phyloP scores from a whole-genome alignment of 2,113 vertebrate genomes.

The Caranx melampygus region DNA sequence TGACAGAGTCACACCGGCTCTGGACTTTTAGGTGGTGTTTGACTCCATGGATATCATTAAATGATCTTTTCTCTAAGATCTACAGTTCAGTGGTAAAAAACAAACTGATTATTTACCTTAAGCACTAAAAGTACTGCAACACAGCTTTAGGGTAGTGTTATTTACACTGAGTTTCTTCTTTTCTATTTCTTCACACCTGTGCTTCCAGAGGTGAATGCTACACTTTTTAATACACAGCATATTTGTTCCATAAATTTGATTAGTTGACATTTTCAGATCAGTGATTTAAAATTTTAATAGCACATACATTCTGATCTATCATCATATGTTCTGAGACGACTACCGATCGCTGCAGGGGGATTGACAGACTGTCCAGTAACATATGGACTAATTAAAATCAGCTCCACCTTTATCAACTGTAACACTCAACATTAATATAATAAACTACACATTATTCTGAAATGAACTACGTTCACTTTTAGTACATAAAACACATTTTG shows the following conservation, averaged over 20 bases:
- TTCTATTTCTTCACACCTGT: background rate
- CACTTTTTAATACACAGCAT: background rate
- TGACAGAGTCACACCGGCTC: background rate
- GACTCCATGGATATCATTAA: background rate
- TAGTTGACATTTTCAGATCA: background rate
- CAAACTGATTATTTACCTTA: no score
- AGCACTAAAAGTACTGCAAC: no score
- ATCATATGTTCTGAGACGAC: background rate
- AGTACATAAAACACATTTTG: no score
- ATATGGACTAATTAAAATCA: background rate
- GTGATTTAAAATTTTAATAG: background rate
- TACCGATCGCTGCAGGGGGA: no score
- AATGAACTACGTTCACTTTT: background rate
- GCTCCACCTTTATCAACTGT: background rate
- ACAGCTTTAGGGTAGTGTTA: no score
- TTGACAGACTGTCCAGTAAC: background rate
- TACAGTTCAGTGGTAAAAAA: no score
- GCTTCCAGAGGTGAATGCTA: background rate
- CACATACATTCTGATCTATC: background rate
- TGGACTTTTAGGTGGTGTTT: background rate
- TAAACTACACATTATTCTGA: background rate
- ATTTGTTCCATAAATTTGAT: background rate
- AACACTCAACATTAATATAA: background rate
- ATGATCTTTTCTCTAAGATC: background rate
- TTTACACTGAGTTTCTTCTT: background rate